Conservation (phyloP, 2,888 invertebrate genomes). For the Steinernema hermaphroditum region DNA sequence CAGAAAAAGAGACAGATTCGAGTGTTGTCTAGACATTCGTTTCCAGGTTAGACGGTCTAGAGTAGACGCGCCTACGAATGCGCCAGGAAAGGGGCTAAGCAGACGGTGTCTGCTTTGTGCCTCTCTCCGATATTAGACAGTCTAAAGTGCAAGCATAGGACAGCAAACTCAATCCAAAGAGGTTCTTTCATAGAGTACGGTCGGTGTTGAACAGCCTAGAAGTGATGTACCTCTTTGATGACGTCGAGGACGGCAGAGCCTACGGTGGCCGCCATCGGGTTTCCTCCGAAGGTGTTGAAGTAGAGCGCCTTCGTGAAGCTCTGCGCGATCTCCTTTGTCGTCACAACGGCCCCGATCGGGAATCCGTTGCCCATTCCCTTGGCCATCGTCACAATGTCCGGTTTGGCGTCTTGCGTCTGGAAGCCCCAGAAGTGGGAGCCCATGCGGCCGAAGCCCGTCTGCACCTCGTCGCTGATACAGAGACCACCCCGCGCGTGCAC, state of each 20-base stretch:
- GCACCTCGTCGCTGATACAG: conserved; percentile 85
- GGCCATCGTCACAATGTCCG: conserved; percentile 94
- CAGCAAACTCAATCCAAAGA: background rate
- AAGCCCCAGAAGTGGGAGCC: conserved; percentile 97
- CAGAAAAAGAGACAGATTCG: conserved; percentile 3
- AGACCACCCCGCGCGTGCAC: conserved; percentile 83
- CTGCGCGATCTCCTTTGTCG: conserved; percentile 84
- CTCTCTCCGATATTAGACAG: background rate
- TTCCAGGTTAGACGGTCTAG: no score
- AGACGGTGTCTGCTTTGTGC: background rate
- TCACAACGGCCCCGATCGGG: conserved; percentile 91
- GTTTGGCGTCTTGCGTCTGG: conserved; percentile 79
- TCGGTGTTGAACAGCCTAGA: no score
- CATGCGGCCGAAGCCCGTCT: conserved; percentile 92
- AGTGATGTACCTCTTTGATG: conserved; percentile 64
- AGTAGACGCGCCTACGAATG: background rate
- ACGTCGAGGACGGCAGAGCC: conserved; percentile 91
- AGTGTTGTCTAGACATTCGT: background rate
- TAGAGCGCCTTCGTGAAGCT: conserved; percentile 78
- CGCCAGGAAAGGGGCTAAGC: background rate
- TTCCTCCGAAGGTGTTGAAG: conserved; percentile 95
- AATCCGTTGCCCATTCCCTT: conserved; percentile 86
- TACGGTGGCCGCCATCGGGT: conserved; percentile 84
- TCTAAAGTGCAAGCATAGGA: background rate
- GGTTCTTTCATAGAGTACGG: no score